Evolutionary conservation across 2,888 invertebrate species (phyloP).

Genomic region (Laothoe populi): DNA sequence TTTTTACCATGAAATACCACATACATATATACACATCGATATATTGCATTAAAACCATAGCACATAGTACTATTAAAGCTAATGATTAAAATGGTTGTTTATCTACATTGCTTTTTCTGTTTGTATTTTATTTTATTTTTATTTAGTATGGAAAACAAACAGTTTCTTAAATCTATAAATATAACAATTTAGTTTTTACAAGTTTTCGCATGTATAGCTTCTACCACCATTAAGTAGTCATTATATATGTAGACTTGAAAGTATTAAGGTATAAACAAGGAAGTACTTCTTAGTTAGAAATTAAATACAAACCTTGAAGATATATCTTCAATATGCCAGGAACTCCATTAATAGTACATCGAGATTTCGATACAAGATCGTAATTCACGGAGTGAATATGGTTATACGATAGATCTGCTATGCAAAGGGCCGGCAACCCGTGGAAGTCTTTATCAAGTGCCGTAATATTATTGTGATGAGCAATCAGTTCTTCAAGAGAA

Average conservation of each 20-base stretch:
- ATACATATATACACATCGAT: too few species aligned
- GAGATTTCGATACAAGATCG: slow-evolving; percentile 91
- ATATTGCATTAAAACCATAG: too few species aligned
- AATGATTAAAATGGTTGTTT: too few species aligned
- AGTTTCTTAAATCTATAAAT: too few species aligned
- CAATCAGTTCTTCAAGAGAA: slow-evolving; percentile 89
- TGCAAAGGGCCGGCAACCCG: slow-evolving; percentile 91
- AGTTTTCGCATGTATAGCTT: too few species aligned
- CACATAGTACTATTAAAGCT: too few species aligned
- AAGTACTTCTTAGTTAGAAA: neutral
- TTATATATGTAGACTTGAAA: neutral
- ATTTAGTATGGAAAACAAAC: too few species aligned
- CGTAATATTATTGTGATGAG: slow-evolving; percentile 91
- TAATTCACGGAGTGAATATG: slow-evolving; percentile 89
- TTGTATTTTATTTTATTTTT: too few species aligned
- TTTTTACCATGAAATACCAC: too few species aligned
- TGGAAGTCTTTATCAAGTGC: slow-evolving; percentile 92
- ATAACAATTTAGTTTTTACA: too few species aligned
- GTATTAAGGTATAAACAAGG: neutral
- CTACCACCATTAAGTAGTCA: neutral
- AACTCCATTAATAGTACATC: slow-evolving; percentile 92
- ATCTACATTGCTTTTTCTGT: too few species aligned
- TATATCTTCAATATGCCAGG: slow-evolving; percentile 90
- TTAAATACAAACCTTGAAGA: slow-evolving; percentile 88
- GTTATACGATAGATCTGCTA: slow-evolving; percentile 92